Conservation (phyloP, 2,113 vertebrate species). For the Scytalopus superciliaris region DNA sequence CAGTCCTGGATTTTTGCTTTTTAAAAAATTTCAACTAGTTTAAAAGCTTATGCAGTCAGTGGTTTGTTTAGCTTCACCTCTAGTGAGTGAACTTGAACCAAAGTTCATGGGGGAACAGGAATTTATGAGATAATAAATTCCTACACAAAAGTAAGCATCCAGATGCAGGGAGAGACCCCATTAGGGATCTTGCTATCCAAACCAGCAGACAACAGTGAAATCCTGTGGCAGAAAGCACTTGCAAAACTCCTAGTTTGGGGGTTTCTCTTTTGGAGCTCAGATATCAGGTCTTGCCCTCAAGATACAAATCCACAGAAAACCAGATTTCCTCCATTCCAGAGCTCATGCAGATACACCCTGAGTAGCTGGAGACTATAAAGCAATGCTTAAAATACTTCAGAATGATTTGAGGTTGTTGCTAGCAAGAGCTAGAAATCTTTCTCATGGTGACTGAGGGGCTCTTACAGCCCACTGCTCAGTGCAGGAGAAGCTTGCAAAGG, state of each 20-base stretch:
- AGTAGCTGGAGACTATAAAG: background rate
- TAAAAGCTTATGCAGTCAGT: background rate
- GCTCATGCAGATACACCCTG: background rate
- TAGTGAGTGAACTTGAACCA: background rate
- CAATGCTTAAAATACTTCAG: background rate
- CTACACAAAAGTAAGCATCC: background rate
- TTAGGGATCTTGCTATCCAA: rapidly evolving
- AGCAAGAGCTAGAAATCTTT: background rate
- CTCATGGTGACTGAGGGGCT: background rate
- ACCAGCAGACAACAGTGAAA: background rate
- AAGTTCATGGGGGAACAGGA: background rate
- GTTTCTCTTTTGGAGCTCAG: background rate
- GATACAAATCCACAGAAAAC: background rate
- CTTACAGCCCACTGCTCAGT: background rate
- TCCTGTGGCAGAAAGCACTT: background rate
- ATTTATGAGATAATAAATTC: background rate
- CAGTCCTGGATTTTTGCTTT: background rate
- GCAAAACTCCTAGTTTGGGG: background rate
- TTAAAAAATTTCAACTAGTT: background rate
- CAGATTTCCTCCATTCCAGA: slow-evolving; percentile 6
- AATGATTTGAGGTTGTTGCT: background rate
- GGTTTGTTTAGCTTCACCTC: background rate
- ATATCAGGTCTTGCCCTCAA: background rate
- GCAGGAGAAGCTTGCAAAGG: rapidly evolving
- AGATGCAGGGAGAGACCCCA: background rate